Evolutionary conservation across 2,888 invertebrate species (phyloP), one percentile per base, ranked within the genome.

Genomic region (Fabriciana adippe): DNA sequence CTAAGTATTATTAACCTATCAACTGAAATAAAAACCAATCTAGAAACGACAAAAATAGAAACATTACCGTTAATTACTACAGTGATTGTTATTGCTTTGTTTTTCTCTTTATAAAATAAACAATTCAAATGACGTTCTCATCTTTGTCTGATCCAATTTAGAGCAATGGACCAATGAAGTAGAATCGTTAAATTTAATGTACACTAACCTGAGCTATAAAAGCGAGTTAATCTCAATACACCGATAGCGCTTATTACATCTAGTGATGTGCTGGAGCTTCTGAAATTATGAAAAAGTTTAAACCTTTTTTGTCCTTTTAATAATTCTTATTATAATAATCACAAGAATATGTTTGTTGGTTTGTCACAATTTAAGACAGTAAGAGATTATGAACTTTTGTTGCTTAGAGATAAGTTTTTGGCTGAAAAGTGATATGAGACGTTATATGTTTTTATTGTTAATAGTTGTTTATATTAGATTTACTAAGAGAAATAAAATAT

Each of bases 141-240:
- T 73, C 73, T 88, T 89, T 89, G 89, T 88, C 84, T 82, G 79
- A 81, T 79, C 78, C 87, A 87, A 88, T 90, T 88, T 84, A 79
- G 84, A 82, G 84, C 85, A 82, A 84, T 81, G 82, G 84, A 79
- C 83, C 88, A 87, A 88, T 89, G 87, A 85, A 88, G 85, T 80
- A 77, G 83, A 81, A 82, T 81, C 90, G 84, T 92, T 88, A 91
- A 92, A 89, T 90, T 92, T 92, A 89, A 91, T 86, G 91, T 84
- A 86, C 87, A 89, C 90, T 91, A 90, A 91, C 90, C 87, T 84
- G 84, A 76, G 88, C 88, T 83, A 89, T 92, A 92, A 92, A 92
- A 84, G 80, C 86, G 81, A 85, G 89, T 92, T 92, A 92, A 92
- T 92, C 92, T 92, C 90, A 90, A 92, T 92, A 92, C 91, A 88